Percentiles rank a stretch among this genome's conserved stretches.
Conservation (phyloP, 37 sponge, comb jelly and placozoan genomes). For the Amphimedon queenslandica region DNA sequence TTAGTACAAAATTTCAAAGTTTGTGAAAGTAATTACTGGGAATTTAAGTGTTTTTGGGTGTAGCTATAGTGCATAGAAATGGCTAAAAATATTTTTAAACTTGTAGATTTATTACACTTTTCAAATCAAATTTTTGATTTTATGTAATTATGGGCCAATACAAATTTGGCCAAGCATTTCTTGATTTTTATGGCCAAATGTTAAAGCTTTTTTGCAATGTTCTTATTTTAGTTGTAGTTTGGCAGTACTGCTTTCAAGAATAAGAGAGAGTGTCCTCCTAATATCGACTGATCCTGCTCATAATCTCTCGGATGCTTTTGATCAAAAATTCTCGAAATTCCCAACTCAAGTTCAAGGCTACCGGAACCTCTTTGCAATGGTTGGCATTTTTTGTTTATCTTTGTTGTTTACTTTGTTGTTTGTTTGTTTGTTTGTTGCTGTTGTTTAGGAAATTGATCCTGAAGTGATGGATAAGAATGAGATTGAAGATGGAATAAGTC, state of each 20-base stretch:
- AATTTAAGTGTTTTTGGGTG: too few relatives aligned
- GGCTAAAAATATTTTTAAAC: too few relatives aligned
- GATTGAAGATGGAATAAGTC: slow-evolving; percentile 33
- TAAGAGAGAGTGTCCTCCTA: slow-evolving; percentile 77
- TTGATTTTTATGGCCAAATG: too few relatives aligned
- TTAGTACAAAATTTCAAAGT: too few relatives aligned
- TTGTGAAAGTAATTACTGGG: too few relatives aligned
- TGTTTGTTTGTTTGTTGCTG: background rate
- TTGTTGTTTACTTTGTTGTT: too few relatives aligned
- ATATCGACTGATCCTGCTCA: slow-evolving; percentile 99
- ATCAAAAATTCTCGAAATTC: slow-evolving; percentile 89
- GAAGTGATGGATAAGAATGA: slow-evolving; percentile 63
- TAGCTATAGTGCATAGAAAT: too few relatives aligned
- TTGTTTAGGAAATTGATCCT: slow-evolving; percentile 83
- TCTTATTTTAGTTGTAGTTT: slow-evolving; percentile 97
- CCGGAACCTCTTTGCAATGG: slow-evolving; percentile 94
- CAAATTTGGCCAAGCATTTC: too few relatives aligned
- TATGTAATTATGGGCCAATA: too few relatives aligned
- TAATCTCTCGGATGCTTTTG: slow-evolving; percentile 96
- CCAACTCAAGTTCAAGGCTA: slow-evolving; percentile 76
- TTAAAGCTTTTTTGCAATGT: too few relatives aligned
- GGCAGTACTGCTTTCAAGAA: slow-evolving; percentile 71
- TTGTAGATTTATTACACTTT: too few relatives aligned
- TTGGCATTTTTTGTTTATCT: slow-evolving; percentile 1
- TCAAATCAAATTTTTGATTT: too few relatives aligned